Base-by-base conservation (phyloP, 2,113 vertebrate species). In the Corythoichthys haematopterus region DNA sequence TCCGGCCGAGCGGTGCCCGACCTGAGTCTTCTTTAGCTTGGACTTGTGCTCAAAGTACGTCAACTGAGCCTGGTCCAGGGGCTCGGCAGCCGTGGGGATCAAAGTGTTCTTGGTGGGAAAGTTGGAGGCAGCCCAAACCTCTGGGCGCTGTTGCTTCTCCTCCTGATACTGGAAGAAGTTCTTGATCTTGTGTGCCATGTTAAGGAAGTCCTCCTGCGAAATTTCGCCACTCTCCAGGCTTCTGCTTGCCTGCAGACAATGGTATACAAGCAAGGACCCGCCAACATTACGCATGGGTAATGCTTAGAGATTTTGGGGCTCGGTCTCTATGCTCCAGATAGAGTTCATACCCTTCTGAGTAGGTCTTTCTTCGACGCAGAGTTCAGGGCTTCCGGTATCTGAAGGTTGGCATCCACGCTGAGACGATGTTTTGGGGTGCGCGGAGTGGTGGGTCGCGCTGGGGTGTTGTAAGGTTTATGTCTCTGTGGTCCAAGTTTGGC, bases 131-230 rank as follows among this genome's bases (percentile, higher is more conserved):
- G 88, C 92, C 93, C 95, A 96, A 51, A 88, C 90, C 74, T 88
- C 94, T 0, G 93, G 92, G 62, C 93, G 90, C 82, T 93, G 94
- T 82, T 93, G 94, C 84, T 94, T 95, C 90, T 94, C 96, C 87
- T 99, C 95, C 90, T 96, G 96, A 79, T 99, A 99, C 81, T 97
- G 96, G 90, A 98, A 98, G 52, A 99, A 89, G 70, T 97, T 94
- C 13, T 93, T 94, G 81, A 99, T 96, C 88, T 97, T 93, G 89
- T 98, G 97, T 71, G 93, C 96, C 75, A 98, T 93, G 76, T 93
- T 80, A 37, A 99, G 95, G 79, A 99, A 98, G 35, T 96, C 95
- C 65, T 99, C 97, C 69, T 95, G 92, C 2, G 95, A 92, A 77
- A 99, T 96, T 88, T 99, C 95, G 1, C 95, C 96, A n/a, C 92